Percentiles rank a stretch among this genome's conserved stretches.
phyloP scores from a whole-genome alignment of 2,113 vertebrate genomes.

The Pyxicephalus adspersus region DNA sequence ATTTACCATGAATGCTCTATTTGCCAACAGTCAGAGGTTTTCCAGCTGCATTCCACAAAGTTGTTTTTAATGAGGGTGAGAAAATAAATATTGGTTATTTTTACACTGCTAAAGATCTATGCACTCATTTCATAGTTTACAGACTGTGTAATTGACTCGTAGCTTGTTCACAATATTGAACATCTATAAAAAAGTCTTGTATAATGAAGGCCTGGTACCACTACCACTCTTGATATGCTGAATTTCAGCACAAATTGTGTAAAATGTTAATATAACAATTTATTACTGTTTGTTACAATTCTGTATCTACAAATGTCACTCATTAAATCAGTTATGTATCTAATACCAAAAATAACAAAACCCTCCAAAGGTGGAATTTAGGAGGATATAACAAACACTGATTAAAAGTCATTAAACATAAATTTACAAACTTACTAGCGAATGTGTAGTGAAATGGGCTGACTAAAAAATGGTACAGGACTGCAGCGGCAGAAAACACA shows the following conservation, averaged over 20 bases:
- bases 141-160: conserved; percentile 1
- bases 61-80: conserved; percentile 45
- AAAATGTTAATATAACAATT: neutral
- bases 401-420: too few relatives aligned
- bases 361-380: too few relatives aligned
- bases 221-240: neutral
- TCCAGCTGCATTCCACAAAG: conserved; percentile 45
- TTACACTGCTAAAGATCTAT: conserved; percentile 21
- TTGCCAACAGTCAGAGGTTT: conserved; percentile 42
- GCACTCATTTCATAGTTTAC: conserved; percentile 13
- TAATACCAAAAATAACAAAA: too few relatives aligned
- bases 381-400: too few relatives aligned
- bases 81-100: conserved; percentile 52
- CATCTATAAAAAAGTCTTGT: neutral
- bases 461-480: too few relatives aligned
- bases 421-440: too few relatives aligned
- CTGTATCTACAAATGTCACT: neutral
- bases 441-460: too few relatives aligned
- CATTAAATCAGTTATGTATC: neutral
- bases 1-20: conserved; percentile 12
- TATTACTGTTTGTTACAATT: neutral
- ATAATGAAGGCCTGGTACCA: neutral
- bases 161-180: neutral
- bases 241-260: neutral
- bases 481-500: too few relatives aligned